Evolutionary conservation across 2,797 vertebrate species (phyloP).

Genomic region (Sternarchorhynchus goeldii): DNA sequence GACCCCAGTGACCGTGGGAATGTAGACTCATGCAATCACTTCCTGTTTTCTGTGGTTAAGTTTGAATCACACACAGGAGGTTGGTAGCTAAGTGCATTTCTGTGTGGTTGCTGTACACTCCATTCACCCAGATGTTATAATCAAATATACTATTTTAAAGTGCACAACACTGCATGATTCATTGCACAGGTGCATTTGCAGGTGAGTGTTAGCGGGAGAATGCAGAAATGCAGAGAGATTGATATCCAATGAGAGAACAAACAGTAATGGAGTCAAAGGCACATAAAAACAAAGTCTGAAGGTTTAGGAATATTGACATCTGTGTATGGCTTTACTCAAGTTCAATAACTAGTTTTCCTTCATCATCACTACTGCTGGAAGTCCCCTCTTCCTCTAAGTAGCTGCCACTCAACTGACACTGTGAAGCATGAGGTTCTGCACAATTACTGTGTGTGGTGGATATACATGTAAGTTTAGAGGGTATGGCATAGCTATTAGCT

Average conservation of each 20-base stretch:
- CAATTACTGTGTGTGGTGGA: conserved; percentile 5
- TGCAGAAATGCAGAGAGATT: neutral
- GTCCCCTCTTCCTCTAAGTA: conserved; percentile 64
- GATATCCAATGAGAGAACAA: neutral
- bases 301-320: neutral
- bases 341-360: conserved; percentile 79
- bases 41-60: conserved; percentile 54
- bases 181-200: conserved; percentile 61
- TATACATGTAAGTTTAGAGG: conserved; percentile 19
- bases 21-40: conserved; percentile 48
- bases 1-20: conserved; percentile 53
- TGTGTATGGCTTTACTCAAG: conserved; percentile 60
- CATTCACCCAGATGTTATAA: conserved; percentile 43
- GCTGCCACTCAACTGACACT: conserved; percentile 49
- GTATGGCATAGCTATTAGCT: conserved; percentile 21
- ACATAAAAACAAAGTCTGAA: conserved; percentile 4
- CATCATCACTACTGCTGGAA: conserved; percentile 77
- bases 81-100: conserved; percentile 23
- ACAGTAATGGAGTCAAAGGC: conserved; percentile 12
- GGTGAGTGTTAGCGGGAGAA: conserved; percentile 44
- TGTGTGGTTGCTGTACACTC: conserved; percentile 26
- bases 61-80: conserved; percentile 55
- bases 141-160: conserved; percentile 24
- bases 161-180: conserved; percentile 58
- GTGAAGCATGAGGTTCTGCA: conserved; percentile 22